Conservation (phyloP, 2,888 invertebrate genomes). For the Zeuzera pyrina region DNA sequence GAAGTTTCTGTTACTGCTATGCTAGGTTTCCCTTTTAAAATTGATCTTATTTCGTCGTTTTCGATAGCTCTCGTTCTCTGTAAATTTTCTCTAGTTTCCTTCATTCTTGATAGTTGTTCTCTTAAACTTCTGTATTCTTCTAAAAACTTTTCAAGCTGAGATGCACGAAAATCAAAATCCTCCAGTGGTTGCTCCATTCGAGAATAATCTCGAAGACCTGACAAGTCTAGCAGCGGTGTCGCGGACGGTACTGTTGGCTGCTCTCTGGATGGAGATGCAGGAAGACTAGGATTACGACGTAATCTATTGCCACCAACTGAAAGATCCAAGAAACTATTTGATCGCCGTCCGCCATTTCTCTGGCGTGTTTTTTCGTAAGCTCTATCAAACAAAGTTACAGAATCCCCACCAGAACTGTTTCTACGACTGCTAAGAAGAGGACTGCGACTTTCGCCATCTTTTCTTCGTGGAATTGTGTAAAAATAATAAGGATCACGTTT, state of each 20-base stretch:
- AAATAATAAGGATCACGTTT: conserved; percentile 68
- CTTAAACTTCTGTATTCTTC: conserved; percentile 85
- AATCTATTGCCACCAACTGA: conserved; percentile 60
- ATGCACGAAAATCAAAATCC: conserved; percentile 84
- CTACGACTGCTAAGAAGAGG: conserved; percentile 81
- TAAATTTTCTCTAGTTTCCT: conserved; percentile 82
- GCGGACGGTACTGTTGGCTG: conserved; percentile 62
- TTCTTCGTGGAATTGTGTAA: conserved; percentile 78
- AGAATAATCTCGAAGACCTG: conserved; percentile 67
- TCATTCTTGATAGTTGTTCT: conserved; percentile 85
- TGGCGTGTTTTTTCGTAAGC: conserved; percentile 42
- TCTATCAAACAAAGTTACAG: conserved; percentile 58
- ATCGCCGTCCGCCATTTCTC: conserved; percentile 64
- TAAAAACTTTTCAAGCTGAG: conserved; percentile 84
- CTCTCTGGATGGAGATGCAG: conserved; percentile 76
- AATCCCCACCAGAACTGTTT: conserved; percentile 81
- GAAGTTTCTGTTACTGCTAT: conserved; percentile 64
- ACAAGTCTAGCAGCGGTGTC: conserved; percentile 76
- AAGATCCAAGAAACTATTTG: conserved; percentile 81
- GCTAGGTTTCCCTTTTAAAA: conserved; percentile 72
- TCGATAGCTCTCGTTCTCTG: conserved; percentile 58
- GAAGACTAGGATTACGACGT: conserved; percentile 73
- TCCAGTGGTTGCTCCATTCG: conserved; percentile 59
- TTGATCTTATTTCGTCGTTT: conserved; percentile 67
- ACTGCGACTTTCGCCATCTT: conserved; percentile 80